Evolutionary conservation across 1,140 invertebrate genomes (phyloP).

Genomic region (Zaprionus africanus): DNA sequence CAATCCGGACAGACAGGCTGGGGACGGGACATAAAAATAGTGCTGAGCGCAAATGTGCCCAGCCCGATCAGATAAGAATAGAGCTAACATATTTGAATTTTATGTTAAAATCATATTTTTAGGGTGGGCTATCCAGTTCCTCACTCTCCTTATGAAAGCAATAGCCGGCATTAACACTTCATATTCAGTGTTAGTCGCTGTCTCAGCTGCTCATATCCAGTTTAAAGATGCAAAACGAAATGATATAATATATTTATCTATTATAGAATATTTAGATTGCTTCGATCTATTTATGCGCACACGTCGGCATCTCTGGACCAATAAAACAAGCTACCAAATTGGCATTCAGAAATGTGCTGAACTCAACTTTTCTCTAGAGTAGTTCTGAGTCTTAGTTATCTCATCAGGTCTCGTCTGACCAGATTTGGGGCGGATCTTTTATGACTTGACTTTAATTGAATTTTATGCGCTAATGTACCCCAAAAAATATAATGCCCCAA

Average conservation of each 20-base stretch:
- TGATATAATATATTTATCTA: conserved; percentile 2
- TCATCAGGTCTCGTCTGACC: conserved; percentile 28
- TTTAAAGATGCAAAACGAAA: neutral
- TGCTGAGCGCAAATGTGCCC: conserved; percentile 49
- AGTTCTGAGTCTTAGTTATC: neutral
- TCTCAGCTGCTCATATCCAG: neutral
- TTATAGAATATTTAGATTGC: conserved; percentile 13
- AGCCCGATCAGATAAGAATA: conserved; percentile 32
- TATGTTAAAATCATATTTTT: conserved; percentile 59
- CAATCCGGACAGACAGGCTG: conserved; percentile 53
- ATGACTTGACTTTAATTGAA: conserved; percentile 52
- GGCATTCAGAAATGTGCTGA: conserved; percentile 46
- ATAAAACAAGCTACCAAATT: conserved; percentile 64
- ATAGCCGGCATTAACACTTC: conserved; percentile 27
- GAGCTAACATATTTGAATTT: conserved; percentile 45
- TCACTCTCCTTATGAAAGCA: conserved; percentile 52
- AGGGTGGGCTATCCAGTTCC: conserved; percentile 15
- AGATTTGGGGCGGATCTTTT: conserved; percentile 41
- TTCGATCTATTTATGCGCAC: conserved; percentile 62
- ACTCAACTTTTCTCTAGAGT: conserved; percentile 15
- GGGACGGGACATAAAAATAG: conserved; percentile 51
- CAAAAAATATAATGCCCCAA: conserved; percentile 26
- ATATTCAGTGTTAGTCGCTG: neutral
- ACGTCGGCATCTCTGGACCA: conserved; percentile 44
- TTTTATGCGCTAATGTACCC: conserved; percentile 50